Conservation (phyloP, 2,888 invertebrate genomes). For the Euzophera pinguis region DNA sequence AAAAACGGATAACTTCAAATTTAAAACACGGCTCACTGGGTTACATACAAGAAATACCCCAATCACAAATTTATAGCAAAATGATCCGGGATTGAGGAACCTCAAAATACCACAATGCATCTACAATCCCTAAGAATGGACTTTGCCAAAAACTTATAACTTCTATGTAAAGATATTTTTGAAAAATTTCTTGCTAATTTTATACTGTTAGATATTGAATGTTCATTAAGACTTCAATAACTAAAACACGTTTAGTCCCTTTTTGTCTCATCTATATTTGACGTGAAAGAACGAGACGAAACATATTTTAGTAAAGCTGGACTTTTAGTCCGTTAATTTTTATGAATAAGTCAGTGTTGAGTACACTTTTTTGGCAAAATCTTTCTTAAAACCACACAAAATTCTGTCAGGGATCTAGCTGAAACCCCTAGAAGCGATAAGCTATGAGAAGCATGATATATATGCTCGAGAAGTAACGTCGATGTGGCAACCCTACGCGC, state of each 20-base stretch:
- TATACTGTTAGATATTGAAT: no score
- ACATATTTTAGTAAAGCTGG: no score
- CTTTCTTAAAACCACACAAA: slow-evolving; percentile 29
- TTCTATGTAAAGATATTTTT: neutral
- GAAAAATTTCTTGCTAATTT: no score
- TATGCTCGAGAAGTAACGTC: neutral
- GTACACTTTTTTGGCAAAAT: slow-evolving; percentile 18
- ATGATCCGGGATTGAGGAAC: slow-evolving; percentile 9
- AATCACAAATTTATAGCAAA: neutral
- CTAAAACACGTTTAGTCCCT: no score
- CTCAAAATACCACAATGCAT: slow-evolving; percentile 17
- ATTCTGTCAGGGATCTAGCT: slow-evolving; percentile 35
- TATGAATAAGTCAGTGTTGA: neutral
- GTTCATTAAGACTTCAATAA: no score
- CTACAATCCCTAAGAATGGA: slow-evolving; percentile 23
- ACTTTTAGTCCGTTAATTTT: no score
- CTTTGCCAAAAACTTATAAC: slow-evolving; percentile 17
- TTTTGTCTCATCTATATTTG: no score
- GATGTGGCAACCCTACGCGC: neutral
- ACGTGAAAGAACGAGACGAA: no score
- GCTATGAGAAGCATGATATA: slow-evolving; percentile 16
- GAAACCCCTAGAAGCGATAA: slow-evolving; percentile 29
- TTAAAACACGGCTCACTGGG: neutral
- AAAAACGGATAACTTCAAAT: slow-evolving; percentile 5
- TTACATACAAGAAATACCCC: neutral